Evolutionary conservation across 2,888 invertebrate genomes (phyloP).

Genomic region (Shargacucullia verbasci): DNA sequence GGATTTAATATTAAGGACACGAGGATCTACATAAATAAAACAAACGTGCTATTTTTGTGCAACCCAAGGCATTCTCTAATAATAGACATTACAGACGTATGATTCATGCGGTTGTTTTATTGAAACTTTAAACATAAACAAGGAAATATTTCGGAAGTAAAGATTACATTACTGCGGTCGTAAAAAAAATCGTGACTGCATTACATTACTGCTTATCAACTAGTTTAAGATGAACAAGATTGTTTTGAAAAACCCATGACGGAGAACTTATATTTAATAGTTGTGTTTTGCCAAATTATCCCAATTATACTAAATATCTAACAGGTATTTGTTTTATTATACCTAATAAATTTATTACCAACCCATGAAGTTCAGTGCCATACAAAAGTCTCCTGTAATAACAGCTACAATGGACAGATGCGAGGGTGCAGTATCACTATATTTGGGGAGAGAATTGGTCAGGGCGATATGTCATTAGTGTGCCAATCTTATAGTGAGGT

Average conservation of each 20-base stretch:
- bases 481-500: too few relatives aligned
- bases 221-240: conserved; percentile 20
- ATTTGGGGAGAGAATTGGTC: too few relatives aligned
- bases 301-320: too few relatives aligned
- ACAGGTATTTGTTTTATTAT: too few relatives aligned
- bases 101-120: conserved; percentile 41
- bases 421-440: not conserved
- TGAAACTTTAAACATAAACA: conserved; percentile 49
- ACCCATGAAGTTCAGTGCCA: not conserved
- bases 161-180: conserved; percentile 49
- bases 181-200: conserved; percentile 55
- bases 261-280: conserved; percentile 21
- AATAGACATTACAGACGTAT: conserved; percentile 27
- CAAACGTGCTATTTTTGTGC: conserved; percentile 15
- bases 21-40: conserved; percentile 10
- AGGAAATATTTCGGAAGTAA: conserved; percentile 70
- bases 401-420: conserved; percentile 22
- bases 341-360: not conserved
- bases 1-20: conserved; percentile 2
- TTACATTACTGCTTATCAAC: conserved; percentile 23
- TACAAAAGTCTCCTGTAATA: conserved; percentile 23
- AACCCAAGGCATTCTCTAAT: conserved; percentile 40
- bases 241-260: conserved; percentile 32
- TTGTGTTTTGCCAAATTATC: not conserved
- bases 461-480: too few relatives aligned